These are phyloP conservation scores for Potamilus streckersoni DNA, from an alignment of 1,140 invertebrate species.

Conservation along the genomic window DNA sequence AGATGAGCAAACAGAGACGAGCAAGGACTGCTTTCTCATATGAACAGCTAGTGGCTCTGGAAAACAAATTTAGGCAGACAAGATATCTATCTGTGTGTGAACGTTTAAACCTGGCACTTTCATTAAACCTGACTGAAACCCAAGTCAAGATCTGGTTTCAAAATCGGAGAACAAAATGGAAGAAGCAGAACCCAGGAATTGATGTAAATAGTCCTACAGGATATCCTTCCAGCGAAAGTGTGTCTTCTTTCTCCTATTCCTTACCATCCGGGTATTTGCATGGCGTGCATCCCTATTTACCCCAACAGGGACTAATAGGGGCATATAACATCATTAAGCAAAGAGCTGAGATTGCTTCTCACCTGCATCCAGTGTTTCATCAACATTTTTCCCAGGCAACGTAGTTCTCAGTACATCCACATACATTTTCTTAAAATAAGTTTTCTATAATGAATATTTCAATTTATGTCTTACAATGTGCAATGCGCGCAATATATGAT, in stretches of 20 bases:
- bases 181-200: constrained; percentile 98
- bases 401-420: background rate
- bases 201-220: constrained; percentile 94
- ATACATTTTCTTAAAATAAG: too few species aligned
- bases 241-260: constrained; percentile 3
- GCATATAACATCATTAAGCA: constrained; percentile 17
- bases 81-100: constrained; percentile 97
- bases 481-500: too few species aligned
- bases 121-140: constrained; percentile 94
- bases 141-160: constrained; percentile 75
- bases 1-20: constrained; percentile 82
- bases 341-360: constrained; percentile 10
- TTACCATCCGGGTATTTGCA: constrained; percentile 17
- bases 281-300: constrained; percentile 32
- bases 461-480: too few species aligned
- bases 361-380: constrained; percentile 17
- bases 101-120: constrained; percentile 92
- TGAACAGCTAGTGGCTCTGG: constrained; percentile 94
- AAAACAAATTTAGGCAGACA: constrained; percentile 99
- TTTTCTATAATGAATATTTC: too few species aligned
- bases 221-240: constrained; percentile 18
- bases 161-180: constrained; percentile 98
- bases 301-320: constrained; percentile 8
- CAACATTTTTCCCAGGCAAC: constrained; percentile 29
- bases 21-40: constrained; percentile 98